Evolutionary conservation across 2,113 vertebrate genomes (phyloP).

Genomic region (Atlantisia rogersi): DNA sequence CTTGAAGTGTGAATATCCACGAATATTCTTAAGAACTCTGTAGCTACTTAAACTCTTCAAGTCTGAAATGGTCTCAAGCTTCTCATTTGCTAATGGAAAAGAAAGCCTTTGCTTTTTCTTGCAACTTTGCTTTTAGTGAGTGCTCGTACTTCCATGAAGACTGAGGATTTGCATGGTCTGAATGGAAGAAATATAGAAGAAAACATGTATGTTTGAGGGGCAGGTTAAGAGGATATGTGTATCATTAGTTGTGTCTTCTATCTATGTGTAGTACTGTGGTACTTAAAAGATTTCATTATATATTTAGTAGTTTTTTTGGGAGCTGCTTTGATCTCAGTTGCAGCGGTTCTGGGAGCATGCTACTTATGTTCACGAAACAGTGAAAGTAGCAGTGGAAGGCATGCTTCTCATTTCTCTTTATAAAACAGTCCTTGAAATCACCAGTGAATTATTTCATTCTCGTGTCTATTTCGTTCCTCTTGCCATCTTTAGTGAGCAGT

Average conservation of each 20-base stretch:
- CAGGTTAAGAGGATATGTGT: neutral
- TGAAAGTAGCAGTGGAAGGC: neutral
- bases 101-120: neutral
- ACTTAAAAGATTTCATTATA: neutral
- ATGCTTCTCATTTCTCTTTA: neutral
- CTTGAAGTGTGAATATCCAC: slow-evolving; percentile 22
- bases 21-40: neutral
- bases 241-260: neutral
- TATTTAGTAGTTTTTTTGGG: neutral
- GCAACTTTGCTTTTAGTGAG: slow-evolving; percentile 10
- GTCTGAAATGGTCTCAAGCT: slow-evolving; percentile 10
- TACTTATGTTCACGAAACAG: neutral
- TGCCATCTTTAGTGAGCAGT: neutral
- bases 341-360: neutral
- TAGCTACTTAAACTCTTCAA: neutral
- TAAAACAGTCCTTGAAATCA: neutral
- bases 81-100: slow-evolving; percentile 1
- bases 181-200: neutral
- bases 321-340: neutral
- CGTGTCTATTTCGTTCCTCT: neutral
- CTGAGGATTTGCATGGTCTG: neutral
- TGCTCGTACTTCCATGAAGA: neutral
- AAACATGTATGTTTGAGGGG: neutral
- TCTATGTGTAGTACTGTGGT: neutral
- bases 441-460: neutral